Base-by-base conservation (phyloP, 2,888 invertebrate species). In the Cordylochernes scorpioides region DNA sequence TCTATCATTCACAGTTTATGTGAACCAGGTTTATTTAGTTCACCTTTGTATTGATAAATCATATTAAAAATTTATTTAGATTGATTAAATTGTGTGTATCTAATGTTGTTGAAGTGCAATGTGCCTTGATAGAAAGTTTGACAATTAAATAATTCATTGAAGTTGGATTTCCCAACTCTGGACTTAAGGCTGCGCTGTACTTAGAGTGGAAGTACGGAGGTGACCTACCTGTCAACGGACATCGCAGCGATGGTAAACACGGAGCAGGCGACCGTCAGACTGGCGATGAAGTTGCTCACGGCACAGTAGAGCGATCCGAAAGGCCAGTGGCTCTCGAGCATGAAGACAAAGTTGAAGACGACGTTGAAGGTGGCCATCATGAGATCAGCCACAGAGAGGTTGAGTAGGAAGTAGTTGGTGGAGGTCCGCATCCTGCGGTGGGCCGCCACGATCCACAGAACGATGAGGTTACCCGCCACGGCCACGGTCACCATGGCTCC, bases 391-490 rank as follows among this genome's bases (percentile, higher is more conserved):
- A 40, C 27, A 6, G 42, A 32, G 17, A 42, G 25, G 17, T 42
- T 42, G 22, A 42, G 27, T 6, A 42, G 33, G 25, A 42, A 42
- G n/a, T 38, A 33, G 24, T 42, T 42, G 15, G 42, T 42, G 1
- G 41, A 39, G 1, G 38, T 42, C 13, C 41, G 28, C 42, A 42
- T 42, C 10, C 38, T 16, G 5, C 39, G 26, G 18, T 42, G 38
- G 7, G 40, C 39, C 14, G 60, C 36, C 3, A 86, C 78, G 44
- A 86, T 84, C 86, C 84, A 86, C 43, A 84, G 74, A 28, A 86
- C 84, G 36, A 82, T 74, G 24, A 70, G 63, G 47, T 86, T 86
- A 14, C 86, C 86, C 2, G 72, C 68, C 25, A 73, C 69, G 1
- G 78, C 74, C 3, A 72, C 64, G 6, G 69, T 55, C 24, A 80